Base-by-base conservation (phyloP, 2,113 vertebrate species). In the Tor tambroides region DNA sequence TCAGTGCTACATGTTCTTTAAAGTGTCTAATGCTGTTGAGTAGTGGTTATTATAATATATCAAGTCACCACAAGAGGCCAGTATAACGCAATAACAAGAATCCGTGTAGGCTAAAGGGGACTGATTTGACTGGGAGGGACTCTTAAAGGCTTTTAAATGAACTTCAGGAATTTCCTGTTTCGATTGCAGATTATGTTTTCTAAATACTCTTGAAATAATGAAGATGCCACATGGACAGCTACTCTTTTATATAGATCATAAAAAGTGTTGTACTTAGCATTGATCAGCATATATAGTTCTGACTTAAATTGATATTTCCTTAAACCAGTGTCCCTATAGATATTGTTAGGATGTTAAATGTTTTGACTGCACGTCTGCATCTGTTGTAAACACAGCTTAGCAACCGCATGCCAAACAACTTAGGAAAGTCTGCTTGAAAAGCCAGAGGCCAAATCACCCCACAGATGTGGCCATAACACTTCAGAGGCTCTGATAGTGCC, bases 371-470 rank as follows among this genome's bases (percentile, higher is more conserved):
- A 78, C 28, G 46, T 82, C 19, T 17, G 38, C 26, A 69, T 65
- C 67, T 69, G 80, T 69, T 80, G 71, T 80, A 84, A 83, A 87
- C 46, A 28, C 80, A 87, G 59, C 63, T 84, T 67, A 75, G 71
- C 86, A 90, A 88, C 83, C 30, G 65, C 90, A 94, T 93, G 90
- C 92, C 93, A 90, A 90, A 89, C 86, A 61, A 81, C 89, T 92
- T 91, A 94, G 89, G 71, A 81, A 90, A 85, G 85, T 87, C 82
- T 80, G 43, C 80, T 32, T 92, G 86, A 91, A 80, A 88, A 87
- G 51, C 76, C 87, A 85, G 41, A 80, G 35, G 71, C 80, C 76
- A 83, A 83, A 80, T 86, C 87, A 80, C 87, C 17, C 79, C 82
- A 46, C 90, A 91, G 89, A 91, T 89, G 89, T 83, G 84, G 79